Percentiles rank a stretch among this genome's conserved stretches.
phyloP scores from a whole-genome alignment of 2,113 vertebrate genomes.

The Lepus timidus region DNA sequence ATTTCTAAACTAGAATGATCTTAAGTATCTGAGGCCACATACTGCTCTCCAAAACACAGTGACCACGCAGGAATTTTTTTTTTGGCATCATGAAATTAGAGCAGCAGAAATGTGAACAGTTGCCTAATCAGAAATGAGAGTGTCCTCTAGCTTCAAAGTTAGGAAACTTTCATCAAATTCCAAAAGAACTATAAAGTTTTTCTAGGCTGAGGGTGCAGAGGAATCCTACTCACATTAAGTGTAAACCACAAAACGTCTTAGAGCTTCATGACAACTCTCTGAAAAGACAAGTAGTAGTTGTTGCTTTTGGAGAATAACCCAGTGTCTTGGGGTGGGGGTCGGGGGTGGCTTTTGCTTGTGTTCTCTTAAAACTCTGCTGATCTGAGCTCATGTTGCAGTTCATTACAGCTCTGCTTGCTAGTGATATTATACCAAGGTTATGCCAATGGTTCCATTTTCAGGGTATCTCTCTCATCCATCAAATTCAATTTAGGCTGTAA shows the following conservation, averaged over 20 bases:
- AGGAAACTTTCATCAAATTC: slow-evolving; percentile 40
- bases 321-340: background rate
- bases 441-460: slow-evolving; percentile 51
- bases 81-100: background rate
- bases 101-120: background rate
- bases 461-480: slow-evolving; percentile 59
- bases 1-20: slow-evolving; percentile 9
- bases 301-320: slow-evolving; percentile 68
- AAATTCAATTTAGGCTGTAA: slow-evolving; percentile 61
- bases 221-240: background rate
- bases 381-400: slow-evolving; percentile 56
- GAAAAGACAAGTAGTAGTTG: slow-evolving; percentile 60
- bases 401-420: background rate
- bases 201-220: background rate
- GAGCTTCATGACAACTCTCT: slow-evolving; percentile 24
- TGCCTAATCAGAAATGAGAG: slow-evolving; percentile 54
- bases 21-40: slow-evolving; percentile 1
- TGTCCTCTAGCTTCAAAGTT: slow-evolving; percentile 50
- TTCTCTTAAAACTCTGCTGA: background rate
- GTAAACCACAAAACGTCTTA: slow-evolving; percentile 43
- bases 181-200: slow-evolving; percentile 14
- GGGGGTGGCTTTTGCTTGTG: background rate
- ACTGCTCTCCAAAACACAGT: background rate
- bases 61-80: background rate
- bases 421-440: background rate